Base-by-base conservation (phyloP, 2,113 vertebrate genomes). In the Istiophorus platypterus region DNA sequence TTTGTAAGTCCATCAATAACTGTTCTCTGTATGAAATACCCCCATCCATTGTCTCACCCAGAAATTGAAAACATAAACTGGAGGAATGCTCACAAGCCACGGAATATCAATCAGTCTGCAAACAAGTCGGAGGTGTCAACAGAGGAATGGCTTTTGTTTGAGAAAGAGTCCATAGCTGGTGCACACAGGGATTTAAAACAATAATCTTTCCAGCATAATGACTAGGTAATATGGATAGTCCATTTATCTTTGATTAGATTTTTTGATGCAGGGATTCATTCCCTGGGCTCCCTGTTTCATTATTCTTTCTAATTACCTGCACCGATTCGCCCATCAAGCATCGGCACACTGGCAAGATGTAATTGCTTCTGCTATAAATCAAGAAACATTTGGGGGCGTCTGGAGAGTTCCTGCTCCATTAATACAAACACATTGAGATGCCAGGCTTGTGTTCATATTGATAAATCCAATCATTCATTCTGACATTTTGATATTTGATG, bases 221-320 rank as follows among this genome's bases (percentile, higher is more conserved):
- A 90, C 82, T 66, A 70, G 85, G 84, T 91, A 88, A 92, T 88
- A 90, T 85, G 88, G 93, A 91, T 88, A 92, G 88, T 88, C 88
- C 90, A 91, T 91, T 93, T 92, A 86, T 92, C 91, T 93, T 92
- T 93, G 91, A 94, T 94, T 94, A 85, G 87, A 89, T 92, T 93
- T 91, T 92, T 92, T 89, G 86, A 92, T 92, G 89, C 82, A 81
- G 77, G 87, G 88, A 94, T 93, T 92, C 80, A 88, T 93, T 92
- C 89, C 91, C 89, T 76, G 22, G 70, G 80, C 89, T 84, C 73
- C 29, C 69, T 87, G 77, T 94, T 95, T 92, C 92, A 94, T 95
- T 93, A 93, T 94, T 94, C 90, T 94, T 93, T 91, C 86, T 94
- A 94, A 94, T 95, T 94, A 94, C 92, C 92, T 94, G 87, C 85